Conservation (phyloP, 2,888 invertebrate species). For the Andrena minutula region DNA sequence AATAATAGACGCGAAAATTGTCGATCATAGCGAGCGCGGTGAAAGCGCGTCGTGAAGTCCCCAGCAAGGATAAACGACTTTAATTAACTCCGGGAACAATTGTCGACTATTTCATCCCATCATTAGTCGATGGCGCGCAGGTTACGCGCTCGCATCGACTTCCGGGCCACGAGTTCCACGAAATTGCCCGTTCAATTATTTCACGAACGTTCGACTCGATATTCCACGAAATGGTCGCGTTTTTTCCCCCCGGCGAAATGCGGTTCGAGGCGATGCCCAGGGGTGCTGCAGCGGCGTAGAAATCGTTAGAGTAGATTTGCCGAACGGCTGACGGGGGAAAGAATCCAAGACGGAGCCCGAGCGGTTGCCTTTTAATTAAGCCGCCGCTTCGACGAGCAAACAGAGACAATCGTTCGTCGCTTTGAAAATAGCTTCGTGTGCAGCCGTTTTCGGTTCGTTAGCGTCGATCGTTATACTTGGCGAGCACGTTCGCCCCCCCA, state of each 20-base stretch:
- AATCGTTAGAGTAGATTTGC: neutral
- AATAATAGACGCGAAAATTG: neutral
- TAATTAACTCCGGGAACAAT: conserved; percentile 22
- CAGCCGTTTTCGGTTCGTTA: conserved; percentile 46
- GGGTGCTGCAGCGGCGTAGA: neutral
- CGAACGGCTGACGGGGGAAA: neutral
- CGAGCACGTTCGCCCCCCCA: conserved; percentile 31
- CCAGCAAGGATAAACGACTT: neutral
- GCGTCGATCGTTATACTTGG: conserved; percentile 43
- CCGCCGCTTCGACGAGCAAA: neutral
- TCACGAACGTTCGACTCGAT: conserved; percentile 13
- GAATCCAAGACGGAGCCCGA: neutral
- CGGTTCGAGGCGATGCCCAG: neutral
- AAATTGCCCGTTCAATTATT: conserved; percentile 47
- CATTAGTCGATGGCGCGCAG: neutral
- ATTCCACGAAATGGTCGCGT: neutral
- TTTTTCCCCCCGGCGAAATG: neutral
- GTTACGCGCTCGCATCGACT: conserved; percentile 8
- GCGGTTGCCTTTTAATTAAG: conserved; percentile 8
- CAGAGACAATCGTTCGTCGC: neutral
- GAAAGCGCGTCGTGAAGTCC: neutral
- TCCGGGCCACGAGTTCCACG: neutral
- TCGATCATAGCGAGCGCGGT: neutral
- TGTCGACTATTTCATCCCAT: neutral
- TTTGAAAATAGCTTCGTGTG: conserved; percentile 34